Base-by-base conservation (phyloP, 2,113 vertebrate genomes). In the Melanerpes aurifrons region DNA sequence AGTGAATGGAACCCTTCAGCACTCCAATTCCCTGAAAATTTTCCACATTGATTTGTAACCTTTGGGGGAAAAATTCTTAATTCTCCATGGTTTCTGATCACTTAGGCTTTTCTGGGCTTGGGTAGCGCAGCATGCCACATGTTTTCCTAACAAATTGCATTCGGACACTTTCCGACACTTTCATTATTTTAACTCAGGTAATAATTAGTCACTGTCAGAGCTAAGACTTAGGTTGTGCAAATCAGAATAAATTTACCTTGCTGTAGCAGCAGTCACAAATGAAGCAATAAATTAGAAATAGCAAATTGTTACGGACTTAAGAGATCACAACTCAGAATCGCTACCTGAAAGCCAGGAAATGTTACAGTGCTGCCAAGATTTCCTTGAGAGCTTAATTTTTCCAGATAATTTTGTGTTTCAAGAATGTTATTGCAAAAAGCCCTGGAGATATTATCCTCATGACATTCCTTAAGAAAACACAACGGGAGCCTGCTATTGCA, bases 181-280 rank as follows among this genome's bases (percentile, higher is more conserved):
- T 97, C 98, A 98, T 98, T 98, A 98, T 98, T 98, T 98, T 98
- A 98, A 98, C 98, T 98, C 98, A 98, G 98, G 98, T 98, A 98
- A 98, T 98, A 98, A 98, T 98, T 98, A 98, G 98, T 98, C 98
- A 98, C 97, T 98, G 98, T 98, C 98, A 98, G 96, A 98, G 96
- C 97, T 97, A 97, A 97, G 98, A 98, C 98, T 98, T 98, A 96
- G 98, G 97, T 98, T 98, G 97, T 97, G 96, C 97, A 98, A 98
- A 98, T 98, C 98, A 98, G 98, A 98, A 98, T 98, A 98, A 98
- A 98, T 98, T 98, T 98, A 98, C 97, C 97, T 98, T 97, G 97
- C 97, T 82, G 89, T 97, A 97, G 97, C 97, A 97, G 97, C 97
- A 98, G 98, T 98, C 98, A 98, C 98, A 98, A 98, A 98, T 98